phyloP scores from a whole-genome alignment of 2,113 vertebrate species.

The Lampris megalopsis region DNA sequence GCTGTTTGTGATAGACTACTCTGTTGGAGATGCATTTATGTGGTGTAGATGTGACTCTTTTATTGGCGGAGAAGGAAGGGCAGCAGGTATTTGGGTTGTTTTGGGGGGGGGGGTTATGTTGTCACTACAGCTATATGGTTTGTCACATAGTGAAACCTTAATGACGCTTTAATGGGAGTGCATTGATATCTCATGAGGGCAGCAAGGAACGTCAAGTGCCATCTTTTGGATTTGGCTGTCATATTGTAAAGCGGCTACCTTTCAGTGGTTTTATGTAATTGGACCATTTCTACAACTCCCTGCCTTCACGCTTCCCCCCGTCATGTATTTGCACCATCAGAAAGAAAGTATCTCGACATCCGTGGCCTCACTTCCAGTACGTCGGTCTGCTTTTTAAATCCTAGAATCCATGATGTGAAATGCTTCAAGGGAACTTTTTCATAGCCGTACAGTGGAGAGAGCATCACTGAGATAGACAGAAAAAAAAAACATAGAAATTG shows the following conservation, averaged over 20 bases:
- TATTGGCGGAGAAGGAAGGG: neutral
- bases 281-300: conserved; percentile 25
- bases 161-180: neutral
- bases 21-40: neutral
- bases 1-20: conserved; percentile 16
- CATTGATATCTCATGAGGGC: conserved; percentile 42
- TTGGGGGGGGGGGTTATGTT: neutral
- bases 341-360: conserved; percentile 30
- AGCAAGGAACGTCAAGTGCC: conserved; percentile 55
- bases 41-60: conserved; percentile 10
- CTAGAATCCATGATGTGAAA: conserved; percentile 45
- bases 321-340: conserved; percentile 26
- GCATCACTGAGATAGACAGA: conserved; percentile 52
- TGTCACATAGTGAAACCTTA: conserved; percentile 23
- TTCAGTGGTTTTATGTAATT: neutral
- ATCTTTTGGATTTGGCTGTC: conserved; percentile 45
- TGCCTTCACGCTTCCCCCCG: neutral
- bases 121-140: too few species aligned
- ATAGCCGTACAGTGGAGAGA: conserved; percentile 51
- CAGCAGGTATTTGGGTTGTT: conserved; percentile 31
- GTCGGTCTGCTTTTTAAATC: conserved; percentile 51
- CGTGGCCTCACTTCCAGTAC: conserved; percentile 53
- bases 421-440: conserved; percentile 65
- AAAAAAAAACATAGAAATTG: neutral
- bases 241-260: conserved; percentile 40